These are phyloP conservation scores for Drosophila pachea DNA, from an alignment of 1,140 invertebrate genomes.

Conservation along the genomic window DNA sequence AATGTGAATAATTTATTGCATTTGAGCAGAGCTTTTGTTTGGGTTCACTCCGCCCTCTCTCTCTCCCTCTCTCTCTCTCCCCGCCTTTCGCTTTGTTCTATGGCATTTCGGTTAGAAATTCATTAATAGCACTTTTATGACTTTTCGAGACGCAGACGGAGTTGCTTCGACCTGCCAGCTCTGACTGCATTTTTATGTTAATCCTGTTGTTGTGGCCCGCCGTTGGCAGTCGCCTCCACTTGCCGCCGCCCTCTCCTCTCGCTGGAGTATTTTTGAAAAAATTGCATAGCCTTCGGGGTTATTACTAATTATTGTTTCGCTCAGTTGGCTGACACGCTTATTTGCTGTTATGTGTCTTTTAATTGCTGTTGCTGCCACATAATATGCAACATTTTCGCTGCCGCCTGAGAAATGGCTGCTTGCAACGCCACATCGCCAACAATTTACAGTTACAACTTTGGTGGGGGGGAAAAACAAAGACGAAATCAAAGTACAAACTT, in stretches of 20 bases:
- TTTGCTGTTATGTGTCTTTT: conserved; percentile 77
- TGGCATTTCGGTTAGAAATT: conserved; percentile 69
- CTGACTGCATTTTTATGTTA: conserved; percentile 72
- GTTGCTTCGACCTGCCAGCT: background rate
- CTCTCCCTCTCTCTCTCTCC: conserved; percentile 3
- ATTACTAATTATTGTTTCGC: conserved; percentile 77
- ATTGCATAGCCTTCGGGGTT: conserved; percentile 40
- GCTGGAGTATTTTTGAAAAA: conserved; percentile 24
- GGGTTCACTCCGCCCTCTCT: background rate
- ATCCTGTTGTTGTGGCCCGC: conserved; percentile 50
- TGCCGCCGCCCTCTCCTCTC: background rate
- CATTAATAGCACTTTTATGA: conserved; percentile 77
- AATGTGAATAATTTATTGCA: conserved; percentile 77
- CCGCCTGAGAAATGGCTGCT: conserved; percentile 67
- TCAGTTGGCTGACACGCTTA: conserved; percentile 69
- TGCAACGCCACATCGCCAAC: conserved; percentile 55
- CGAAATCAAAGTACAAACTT: background rate
- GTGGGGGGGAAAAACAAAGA: no score
- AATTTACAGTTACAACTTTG: conserved; percentile 4
- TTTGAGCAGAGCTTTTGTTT: conserved; percentile 64
- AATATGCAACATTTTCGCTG: conserved; percentile 56
- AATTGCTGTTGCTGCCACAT: conserved; percentile 67
- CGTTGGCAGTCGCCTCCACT: conserved; percentile 22
- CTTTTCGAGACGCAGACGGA: conserved; percentile 47
- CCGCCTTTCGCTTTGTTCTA: conserved; percentile 39